Evolutionary conservation across 2,797 vertebrate genomes (phyloP).

Genomic region (Pseudotriccus pelzelni): DNA sequence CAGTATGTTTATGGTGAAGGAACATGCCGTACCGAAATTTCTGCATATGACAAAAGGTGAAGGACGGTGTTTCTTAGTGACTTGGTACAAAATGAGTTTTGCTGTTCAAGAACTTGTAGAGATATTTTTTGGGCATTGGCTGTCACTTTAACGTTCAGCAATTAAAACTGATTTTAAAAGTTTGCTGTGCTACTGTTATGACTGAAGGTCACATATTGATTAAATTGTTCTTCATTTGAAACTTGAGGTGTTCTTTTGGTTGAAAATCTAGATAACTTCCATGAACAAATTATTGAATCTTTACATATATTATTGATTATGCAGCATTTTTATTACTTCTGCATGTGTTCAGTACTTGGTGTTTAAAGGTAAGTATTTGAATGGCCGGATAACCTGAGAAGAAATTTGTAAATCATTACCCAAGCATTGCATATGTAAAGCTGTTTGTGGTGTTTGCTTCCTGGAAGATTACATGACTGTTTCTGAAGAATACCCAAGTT

Average conservation of each 20-base stretch:
- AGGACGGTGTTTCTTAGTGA: not conserved
- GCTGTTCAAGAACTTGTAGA: not conserved
- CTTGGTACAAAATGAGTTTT: not conserved
- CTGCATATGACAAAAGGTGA: not conserved
- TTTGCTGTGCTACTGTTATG: conserved; percentile 45
- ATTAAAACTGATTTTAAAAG: conserved; percentile 52
- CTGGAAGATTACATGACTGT: not conserved
- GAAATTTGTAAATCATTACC: not conserved
- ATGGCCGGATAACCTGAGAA: not conserved
- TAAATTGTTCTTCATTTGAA: not conserved
- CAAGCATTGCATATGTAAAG: not conserved
- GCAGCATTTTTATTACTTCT: not conserved
- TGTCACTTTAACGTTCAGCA: not conserved
- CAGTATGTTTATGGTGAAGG: conserved; percentile 45
- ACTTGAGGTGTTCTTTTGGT: not conserved
- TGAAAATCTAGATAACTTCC: not conserved
- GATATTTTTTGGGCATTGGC: not conserved
- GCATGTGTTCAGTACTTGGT: not conserved
- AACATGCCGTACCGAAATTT: conserved; percentile 47
- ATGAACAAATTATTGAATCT: not conserved
- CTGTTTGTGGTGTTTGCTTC: not conserved
- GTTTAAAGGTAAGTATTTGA: not conserved
- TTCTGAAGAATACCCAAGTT: not conserved
- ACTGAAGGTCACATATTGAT: not conserved
- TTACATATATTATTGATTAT: not conserved